These are phyloP conservation scores for Falco cherrug DNA, from an alignment of 2,797 vertebrate species.

Conservation along the genomic window DNA sequence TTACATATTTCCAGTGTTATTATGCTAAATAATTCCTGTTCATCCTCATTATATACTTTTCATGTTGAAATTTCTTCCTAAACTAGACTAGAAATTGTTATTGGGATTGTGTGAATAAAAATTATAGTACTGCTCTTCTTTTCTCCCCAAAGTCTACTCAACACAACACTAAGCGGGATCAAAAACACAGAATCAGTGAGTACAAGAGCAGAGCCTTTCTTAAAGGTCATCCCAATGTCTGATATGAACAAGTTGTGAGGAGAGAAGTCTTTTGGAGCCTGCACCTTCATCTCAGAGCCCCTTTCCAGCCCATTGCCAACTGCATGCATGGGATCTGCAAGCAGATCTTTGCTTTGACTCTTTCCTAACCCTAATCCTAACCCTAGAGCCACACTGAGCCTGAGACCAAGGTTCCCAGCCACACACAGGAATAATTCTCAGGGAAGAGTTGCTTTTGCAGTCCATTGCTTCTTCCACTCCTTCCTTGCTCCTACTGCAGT, in stretches of 20 bases:
- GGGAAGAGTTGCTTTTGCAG: not conserved
- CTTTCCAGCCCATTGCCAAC: not conserved
- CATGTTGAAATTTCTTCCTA: constrained; percentile 2
- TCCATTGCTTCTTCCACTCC: not conserved
- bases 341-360: not conserved
- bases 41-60: not conserved
- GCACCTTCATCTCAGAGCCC: not conserved
- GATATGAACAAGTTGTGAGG: not conserved
- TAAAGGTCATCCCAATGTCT: not conserved
- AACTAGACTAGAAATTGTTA: not conserved
- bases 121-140: not conserved
- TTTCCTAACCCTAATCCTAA: not conserved
- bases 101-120: not conserved
- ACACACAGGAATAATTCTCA: not conserved
- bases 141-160: not conserved
- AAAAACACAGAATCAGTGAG: not conserved
- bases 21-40: constrained; percentile 31
- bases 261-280: not conserved
- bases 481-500: not conserved
- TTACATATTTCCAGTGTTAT: not conserved
- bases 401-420: not conserved
- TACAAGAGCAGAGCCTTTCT: not conserved
- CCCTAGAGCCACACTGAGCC: not conserved
- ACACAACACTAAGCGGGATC: not conserved
- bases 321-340: not conserved